Percentiles rank a stretch among this genome's conserved stretches.
Conservation (phyloP, 2,113 vertebrate genomes). For the Todiramphus saurophagus region DNA sequence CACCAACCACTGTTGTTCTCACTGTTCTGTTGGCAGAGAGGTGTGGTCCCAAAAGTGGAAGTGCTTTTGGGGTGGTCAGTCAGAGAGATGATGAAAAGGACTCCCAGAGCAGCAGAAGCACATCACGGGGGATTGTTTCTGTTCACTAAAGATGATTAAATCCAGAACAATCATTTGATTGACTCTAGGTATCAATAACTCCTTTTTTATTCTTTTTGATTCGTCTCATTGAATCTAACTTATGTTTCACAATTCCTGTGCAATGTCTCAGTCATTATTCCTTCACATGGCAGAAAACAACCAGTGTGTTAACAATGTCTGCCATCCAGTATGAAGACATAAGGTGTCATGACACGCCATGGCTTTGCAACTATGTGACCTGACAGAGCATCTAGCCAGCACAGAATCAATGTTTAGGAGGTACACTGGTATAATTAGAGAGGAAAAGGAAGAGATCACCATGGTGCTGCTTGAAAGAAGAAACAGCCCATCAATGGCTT, state of each 20-base stretch:
- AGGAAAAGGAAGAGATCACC: neutral
- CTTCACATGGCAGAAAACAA: neutral
- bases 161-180: neutral
- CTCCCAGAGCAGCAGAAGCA: neutral
- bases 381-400: neutral
- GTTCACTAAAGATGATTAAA: neutral
- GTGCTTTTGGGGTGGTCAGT: neutral
- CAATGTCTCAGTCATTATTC: neutral
- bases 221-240: neutral
- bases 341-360: neutral
- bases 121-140: neutral
- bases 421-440: neutral
- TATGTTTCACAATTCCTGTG: neutral
- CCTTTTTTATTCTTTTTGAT: neutral
- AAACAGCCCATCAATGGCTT: neutral
- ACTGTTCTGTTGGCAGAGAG: neutral
- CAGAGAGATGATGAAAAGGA: neutral
- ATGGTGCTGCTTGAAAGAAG: neutral
- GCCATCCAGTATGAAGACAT: neutral
- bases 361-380: neutral
- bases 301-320: neutral
- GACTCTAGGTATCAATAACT: neutral
- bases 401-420: neutral
- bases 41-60: neutral
- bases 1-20: neutral